Conservation (phyloP, 92 coral and sea anemone species). For the Porites evermanni region DNA sequence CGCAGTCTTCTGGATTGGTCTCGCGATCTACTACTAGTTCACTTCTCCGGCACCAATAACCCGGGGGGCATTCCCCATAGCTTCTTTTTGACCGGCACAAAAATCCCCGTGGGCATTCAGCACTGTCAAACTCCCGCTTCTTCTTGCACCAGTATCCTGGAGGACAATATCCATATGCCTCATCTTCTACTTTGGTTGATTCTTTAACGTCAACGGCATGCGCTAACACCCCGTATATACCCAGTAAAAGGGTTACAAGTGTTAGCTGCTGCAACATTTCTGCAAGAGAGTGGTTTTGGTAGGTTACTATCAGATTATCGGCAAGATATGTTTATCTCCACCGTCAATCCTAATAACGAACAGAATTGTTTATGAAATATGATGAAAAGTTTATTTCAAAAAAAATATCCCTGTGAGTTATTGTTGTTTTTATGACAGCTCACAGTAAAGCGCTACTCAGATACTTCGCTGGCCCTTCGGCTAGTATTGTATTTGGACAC, state of each 20-base stretch:
- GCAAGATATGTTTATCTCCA: neutral
- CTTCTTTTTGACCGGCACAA: conserved; percentile 67
- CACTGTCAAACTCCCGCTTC: conserved; percentile 60
- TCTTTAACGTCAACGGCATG: conserved; percentile 24
- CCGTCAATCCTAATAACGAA: too few relatives aligned
- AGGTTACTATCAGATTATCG: neutral
- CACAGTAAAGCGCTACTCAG: too few relatives aligned
- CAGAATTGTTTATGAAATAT: too few relatives aligned
- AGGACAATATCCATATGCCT: conserved; percentile 28
- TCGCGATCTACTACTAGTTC: conserved; percentile 63
- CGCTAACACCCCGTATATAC: conserved; percentile 48
- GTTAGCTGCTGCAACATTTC: conserved; percentile 51
- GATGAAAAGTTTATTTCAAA: too few relatives aligned
- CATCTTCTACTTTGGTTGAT: conserved; percentile 6
- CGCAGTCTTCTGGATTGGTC: conserved; percentile 60
- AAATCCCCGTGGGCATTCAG: conserved; percentile 64
- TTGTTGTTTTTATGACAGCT: too few relatives aligned
- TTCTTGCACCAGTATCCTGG: conserved; percentile 73
- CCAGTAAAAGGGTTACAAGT: conserved; percentile 52
- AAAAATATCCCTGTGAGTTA: too few relatives aligned
- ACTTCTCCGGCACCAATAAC: conserved; percentile 83
- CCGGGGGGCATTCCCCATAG: conserved; percentile 57
- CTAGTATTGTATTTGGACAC: too few relatives aligned
- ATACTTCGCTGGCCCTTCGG: too few relatives aligned
- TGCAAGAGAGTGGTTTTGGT: conserved; percentile 10